Conservation (phyloP, 2,113 vertebrate genomes). For the Hystrix cristata region DNA sequence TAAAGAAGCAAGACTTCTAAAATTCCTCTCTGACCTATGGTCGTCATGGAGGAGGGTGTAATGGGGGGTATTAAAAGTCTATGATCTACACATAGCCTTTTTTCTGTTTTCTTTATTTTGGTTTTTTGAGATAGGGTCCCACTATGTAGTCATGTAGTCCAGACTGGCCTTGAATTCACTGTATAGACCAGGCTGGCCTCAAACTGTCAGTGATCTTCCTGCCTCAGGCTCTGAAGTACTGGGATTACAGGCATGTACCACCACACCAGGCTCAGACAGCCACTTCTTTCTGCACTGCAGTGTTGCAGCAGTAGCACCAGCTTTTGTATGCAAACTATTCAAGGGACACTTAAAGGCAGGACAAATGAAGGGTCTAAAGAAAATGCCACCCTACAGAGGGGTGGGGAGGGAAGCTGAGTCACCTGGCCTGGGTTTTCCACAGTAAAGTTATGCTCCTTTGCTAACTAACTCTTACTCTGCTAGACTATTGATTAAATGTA, state of each 20-base stretch:
- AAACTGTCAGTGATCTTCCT: no score
- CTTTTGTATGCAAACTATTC: slow-evolving; percentile 5
- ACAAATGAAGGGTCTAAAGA: slow-evolving; percentile 28
- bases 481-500: neutral
- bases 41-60: neutral
- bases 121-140: no score
- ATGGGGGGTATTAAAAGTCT: neutral
- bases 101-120: no score
- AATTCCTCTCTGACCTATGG: neutral
- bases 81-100: slow-evolving; percentile 2
- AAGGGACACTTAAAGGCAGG: slow-evolving; percentile 43
- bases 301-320: neutral
- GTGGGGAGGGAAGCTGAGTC: neutral
- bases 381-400: neutral
- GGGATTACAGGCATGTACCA: no score
- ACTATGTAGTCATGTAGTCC: no score
- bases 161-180: no score
- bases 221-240: no score
- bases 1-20: slow-evolving; percentile 10
- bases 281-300: neutral
- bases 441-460: slow-evolving; percentile 27
- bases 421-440: neutral
- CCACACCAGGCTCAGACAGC: neutral
- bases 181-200: no score
- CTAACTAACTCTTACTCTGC: neutral